Evolutionary conservation across 2,113 vertebrate species (phyloP).

Genomic region (Vidua chalybeata): DNA sequence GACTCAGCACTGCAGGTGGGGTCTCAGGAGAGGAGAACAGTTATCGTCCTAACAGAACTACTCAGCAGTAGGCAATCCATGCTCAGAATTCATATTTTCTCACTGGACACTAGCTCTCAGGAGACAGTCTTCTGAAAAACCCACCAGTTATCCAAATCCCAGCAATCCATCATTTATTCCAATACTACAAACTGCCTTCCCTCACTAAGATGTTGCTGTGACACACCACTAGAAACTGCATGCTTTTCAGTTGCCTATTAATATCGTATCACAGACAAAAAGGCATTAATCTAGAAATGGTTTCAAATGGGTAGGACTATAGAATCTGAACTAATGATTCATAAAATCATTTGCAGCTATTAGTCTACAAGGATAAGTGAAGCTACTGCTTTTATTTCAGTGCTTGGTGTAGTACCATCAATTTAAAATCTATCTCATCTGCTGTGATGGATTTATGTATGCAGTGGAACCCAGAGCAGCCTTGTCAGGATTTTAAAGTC

Average conservation of each 20-base stretch:
- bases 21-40: not conserved
- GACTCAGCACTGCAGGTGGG: not conserved
- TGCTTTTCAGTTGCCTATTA: conserved; percentile 39
- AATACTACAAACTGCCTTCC: conserved; percentile 23
- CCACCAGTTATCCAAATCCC: not conserved
- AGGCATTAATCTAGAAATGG: conserved; percentile 58
- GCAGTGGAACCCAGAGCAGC: conserved; percentile 34
- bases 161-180: conserved; percentile 21
- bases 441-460: conserved; percentile 46
- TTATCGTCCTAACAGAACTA: not conserved
- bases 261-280: conserved; percentile 50
- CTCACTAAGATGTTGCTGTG: not conserved
- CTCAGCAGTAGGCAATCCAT: not conserved
- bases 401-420: conserved; percentile 55
- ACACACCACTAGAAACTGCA: not conserved
- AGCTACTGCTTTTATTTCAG: conserved; percentile 66
- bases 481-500: conserved; percentile 57
- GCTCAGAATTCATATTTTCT: not conserved
- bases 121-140: not conserved
- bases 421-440: conserved; percentile 62
- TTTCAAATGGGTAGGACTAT: conserved; percentile 63
- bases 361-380: conserved; percentile 65
- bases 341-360: conserved; percentile 75
- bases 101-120: not conserved
- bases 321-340: conserved; percentile 74